Base-by-base conservation (phyloP, 2,113 vertebrate species). In the Dipodomys stephensi region DNA sequence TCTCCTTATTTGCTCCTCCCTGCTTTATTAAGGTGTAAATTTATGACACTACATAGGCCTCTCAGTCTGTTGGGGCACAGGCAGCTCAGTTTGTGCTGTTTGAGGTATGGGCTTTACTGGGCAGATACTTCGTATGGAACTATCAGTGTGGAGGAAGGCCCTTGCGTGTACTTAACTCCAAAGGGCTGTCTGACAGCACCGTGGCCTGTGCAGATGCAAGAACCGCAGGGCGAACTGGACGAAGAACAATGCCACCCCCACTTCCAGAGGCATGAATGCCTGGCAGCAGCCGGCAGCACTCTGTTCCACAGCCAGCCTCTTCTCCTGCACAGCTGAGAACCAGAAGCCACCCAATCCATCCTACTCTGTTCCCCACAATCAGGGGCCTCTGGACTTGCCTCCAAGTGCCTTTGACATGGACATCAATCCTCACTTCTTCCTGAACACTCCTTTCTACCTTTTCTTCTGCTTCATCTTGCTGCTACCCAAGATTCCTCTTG, bases 211-310 rank as follows among this genome's bases (percentile, higher is more conserved):
- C 27, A 28, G 35, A 4, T 8, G 5, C 4, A 5, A 18, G 46
- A 15, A 8, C 16, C 16, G 19, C 18, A 44, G 23, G 30, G 28
- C 2, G 0, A 4, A 7, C 16, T 2, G 18, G 32, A 2, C 11
- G 18, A 9, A 53, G 25, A 4, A 25, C 72, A 1, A 2, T 49
- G 67, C 60, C 20, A 11, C 22, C 20, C 7, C 25, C 2, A 6
- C 25, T 8, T 32, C 28, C 19, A 65, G 3, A n/a, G n/a, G 2
- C 7, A 1, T 13, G 18, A 11, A 9, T 0, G 10, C 8, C 0
- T 2, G 4, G 0, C 22, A 1, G 28, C 28, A 57, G 5, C 25
- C 49, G 44, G 0, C 8, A 27, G 6, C 71, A 7, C 32, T 4
- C 27, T 3, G 27, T 28, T 57, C 53, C 53, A 57, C 49, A 49